A percentile compares a stretch with the other conserved stretches of the same genome.
Conservation (phyloP, 2,797 vertebrate species). For the Trematomus bernacchii region DNA sequence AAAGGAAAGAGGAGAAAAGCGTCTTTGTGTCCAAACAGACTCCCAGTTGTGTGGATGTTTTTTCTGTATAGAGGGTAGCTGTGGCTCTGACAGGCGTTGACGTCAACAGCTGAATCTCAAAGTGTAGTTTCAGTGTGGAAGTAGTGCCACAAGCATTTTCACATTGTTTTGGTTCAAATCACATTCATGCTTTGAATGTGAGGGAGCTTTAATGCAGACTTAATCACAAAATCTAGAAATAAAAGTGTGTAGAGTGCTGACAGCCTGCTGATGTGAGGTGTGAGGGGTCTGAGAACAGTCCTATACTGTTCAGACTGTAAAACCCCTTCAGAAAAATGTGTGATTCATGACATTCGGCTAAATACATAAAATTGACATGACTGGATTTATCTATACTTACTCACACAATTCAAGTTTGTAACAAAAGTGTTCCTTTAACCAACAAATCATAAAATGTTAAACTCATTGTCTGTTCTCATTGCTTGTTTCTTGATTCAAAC, state of each 20-base stretch:
- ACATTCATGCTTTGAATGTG: too few relatives aligned
- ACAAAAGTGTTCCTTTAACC: not conserved
- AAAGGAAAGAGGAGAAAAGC: slow-evolving; percentile 51
- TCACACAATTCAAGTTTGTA: too few relatives aligned
- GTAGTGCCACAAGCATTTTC: not conserved
- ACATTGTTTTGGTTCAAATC: not conserved
- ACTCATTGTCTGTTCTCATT: slow-evolving; percentile 17
- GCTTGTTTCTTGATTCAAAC: slow-evolving; percentile 3
- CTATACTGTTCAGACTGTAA: too few relatives aligned
- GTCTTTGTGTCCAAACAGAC: slow-evolving; percentile 58
- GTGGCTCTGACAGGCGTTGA: slow-evolving; percentile 32
- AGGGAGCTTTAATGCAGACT: too few relatives aligned
- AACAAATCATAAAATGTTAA: slow-evolving; percentile 12
- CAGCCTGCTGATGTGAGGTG: too few relatives aligned
- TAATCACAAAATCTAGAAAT: too few relatives aligned
- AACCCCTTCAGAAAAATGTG: too few relatives aligned
- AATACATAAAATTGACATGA: too few relatives aligned
- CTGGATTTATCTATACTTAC: too few relatives aligned
- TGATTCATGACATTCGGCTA: too few relatives aligned
- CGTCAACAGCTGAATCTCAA: not conserved
- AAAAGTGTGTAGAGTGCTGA: too few relatives aligned
- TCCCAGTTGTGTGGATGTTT: slow-evolving; percentile 42
- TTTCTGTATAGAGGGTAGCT: slow-evolving; percentile 20
- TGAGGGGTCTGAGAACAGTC: too few relatives aligned
- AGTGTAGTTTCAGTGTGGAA: not conserved